phyloP scores from a whole-genome alignment of 2,797 vertebrate genomes.

The Danio albolineatus region DNA sequence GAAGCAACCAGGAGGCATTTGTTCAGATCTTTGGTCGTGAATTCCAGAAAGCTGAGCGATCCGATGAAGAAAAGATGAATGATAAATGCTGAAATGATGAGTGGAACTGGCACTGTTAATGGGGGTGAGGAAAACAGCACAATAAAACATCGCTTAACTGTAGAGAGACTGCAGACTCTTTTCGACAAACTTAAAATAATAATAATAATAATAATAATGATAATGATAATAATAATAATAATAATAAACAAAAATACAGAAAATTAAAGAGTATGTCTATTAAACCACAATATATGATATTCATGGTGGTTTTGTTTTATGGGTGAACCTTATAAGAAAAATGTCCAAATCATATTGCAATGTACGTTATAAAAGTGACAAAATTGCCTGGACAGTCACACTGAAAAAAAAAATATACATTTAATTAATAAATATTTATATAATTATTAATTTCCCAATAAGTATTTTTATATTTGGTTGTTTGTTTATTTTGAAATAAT shows the following conservation, averaged over 20 bases:
- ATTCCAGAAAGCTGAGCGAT: conserved; percentile 1
- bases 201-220: background rate
- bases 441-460: no score
- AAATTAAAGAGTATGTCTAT: background rate
- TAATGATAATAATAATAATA: background rate
- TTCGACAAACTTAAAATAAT: conserved; percentile 33
- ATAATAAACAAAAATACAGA: no score
- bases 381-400: no score
- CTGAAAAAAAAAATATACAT: no score
- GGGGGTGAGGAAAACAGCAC: background rate
- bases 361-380: no score
- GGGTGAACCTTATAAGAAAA: background rate
- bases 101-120: conserved; percentile 5
- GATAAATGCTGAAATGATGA: conserved; percentile 4
- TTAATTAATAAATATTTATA: no score
- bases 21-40: conserved; percentile 4
- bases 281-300: background rate
- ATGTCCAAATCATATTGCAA: background rate
- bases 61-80: conserved; percentile 6
- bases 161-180: conserved; percentile 31
- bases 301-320: background rate
- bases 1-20: background rate
- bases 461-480: no score
- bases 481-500: no score
- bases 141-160: conserved; percentile 37